Conservation (phyloP, 2,113 vertebrate genomes). For the Varanus komodoensis region DNA sequence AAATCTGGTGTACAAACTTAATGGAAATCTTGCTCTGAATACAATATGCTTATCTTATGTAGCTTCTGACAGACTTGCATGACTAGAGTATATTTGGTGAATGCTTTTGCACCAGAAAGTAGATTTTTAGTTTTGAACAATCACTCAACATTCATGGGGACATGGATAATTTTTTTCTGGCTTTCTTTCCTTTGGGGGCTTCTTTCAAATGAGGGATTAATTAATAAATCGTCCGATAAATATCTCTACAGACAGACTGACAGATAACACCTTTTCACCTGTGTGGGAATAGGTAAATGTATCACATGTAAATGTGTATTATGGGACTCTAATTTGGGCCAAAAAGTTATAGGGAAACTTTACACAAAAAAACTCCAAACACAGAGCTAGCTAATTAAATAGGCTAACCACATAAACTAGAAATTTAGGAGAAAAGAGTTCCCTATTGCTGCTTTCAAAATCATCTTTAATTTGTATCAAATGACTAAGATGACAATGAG, state of each 20-base stretch:
- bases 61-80: not conserved
- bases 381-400: not conserved
- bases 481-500: not conserved
- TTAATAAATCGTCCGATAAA: not conserved
- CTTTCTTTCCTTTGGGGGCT: not conserved
- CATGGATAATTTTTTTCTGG: not conserved
- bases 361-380: slow-evolving; percentile 4
- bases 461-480: not conserved
- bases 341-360: not conserved
- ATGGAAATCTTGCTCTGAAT: not conserved
- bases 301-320: not conserved
- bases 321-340: not conserved
- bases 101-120: not conserved
- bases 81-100: not conserved
- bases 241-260: not conserved
- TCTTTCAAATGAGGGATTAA: not conserved
- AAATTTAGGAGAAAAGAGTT: not conserved
- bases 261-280: not conserved
- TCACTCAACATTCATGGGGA: not conserved
- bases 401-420: not conserved
- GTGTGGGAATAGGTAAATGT: not conserved
- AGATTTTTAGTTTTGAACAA: not conserved
- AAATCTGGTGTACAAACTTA: not conserved
- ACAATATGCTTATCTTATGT: not conserved
- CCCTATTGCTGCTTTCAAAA: not conserved